Evolutionary conservation across 2,888 invertebrate species (phyloP), one percentile per base, ranked within the genome.

Genomic region (Epinotia bilunana): DNA sequence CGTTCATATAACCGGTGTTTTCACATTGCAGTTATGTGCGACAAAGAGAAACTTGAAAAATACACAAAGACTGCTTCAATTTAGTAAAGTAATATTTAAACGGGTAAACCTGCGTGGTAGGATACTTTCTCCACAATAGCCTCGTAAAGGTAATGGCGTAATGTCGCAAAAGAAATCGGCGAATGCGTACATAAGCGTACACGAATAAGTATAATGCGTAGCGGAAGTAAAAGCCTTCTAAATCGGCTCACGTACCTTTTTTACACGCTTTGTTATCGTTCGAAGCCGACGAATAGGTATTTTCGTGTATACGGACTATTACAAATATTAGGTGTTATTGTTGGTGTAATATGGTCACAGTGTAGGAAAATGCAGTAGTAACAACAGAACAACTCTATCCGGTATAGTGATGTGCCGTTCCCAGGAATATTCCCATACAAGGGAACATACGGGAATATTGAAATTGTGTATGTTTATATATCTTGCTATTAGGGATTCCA

Each of bases 241-340:
- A 72, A 75, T n/a, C 57, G 57, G 43, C 71, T 72, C 75, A 75
- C 75, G 75, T 75, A 67, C 72, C 55, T 72, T 72, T 75, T 75
- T 75, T 75, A 75, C 72, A 43, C 67, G 53, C 20, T 67, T 75
- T 75, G 71, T 72, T 72, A 65, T 72, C 75, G 67, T 72, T 72
- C 16, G 43, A 20, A 64, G 60, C 61, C 61, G 75, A 67, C 72
- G 67, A 75, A 75, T 71, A 55, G 71, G 74, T 49, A 43, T 62
- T 33, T 65, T 65, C 18, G 61, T 71, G 43, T 71, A 39, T 55
- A 65, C 58, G 28, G 60, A 23, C 60, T 28, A 39, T 67, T 75
- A 67, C 71, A 67, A 72, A 67, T 65, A 71, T 74, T 63, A 46
- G 53, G 60, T 65, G 65, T 65, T 74, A 74, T 74, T 72, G 61